phyloP scores from a whole-genome alignment of 2,888 invertebrate genomes.

The Campopleginae sp. region DNA sequence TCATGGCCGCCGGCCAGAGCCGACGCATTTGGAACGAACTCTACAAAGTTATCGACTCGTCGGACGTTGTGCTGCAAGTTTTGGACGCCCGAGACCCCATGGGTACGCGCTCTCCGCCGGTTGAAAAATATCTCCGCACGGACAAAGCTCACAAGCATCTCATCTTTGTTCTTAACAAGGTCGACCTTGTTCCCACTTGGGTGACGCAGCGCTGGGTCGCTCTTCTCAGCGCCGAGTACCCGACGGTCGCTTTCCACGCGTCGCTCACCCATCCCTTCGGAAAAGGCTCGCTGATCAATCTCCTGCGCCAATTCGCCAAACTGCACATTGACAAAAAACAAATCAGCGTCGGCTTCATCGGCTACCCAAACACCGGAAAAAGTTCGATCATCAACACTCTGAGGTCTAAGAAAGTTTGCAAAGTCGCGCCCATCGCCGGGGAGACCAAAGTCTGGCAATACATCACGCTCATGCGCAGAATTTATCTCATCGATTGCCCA shows the following conservation, averaged over 20 bases:
- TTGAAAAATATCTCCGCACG: slow-evolving; percentile 94
- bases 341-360: slow-evolving; percentile 99
- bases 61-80: slow-evolving; percentile 98
- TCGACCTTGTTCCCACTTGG: slow-evolving; percentile 98
- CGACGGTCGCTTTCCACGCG: slow-evolving; percentile 99
- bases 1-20: slow-evolving; percentile 98
- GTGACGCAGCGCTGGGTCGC: slow-evolving; percentile 99
- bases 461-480: slow-evolving; percentile 98
- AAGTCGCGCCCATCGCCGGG: slow-evolving; percentile 99
- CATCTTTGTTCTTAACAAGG: slow-evolving; percentile 98
- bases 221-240: slow-evolving; percentile 96
- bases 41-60: slow-evolving; percentile 99
- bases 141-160: slow-evolving; percentile 99
- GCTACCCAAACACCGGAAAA: slow-evolving; percentile 99
- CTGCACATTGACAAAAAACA: slow-evolving; percentile 98
- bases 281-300: slow-evolving; percentile 98
- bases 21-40: slow-evolving; percentile 99
- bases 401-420: slow-evolving; percentile 98
- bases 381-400: slow-evolving; percentile 99
- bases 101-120: slow-evolving; percentile 97
- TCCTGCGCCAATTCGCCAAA: slow-evolving; percentile 97
- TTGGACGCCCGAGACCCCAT: slow-evolving; percentile 98
- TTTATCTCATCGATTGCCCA: slow-evolving; percentile 99
- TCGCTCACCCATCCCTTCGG: slow-evolving; percentile 99
- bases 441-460: slow-evolving; percentile 99